Base-by-base conservation (phyloP, 1,140 invertebrate species). In the Sycophila sp. region DNA sequence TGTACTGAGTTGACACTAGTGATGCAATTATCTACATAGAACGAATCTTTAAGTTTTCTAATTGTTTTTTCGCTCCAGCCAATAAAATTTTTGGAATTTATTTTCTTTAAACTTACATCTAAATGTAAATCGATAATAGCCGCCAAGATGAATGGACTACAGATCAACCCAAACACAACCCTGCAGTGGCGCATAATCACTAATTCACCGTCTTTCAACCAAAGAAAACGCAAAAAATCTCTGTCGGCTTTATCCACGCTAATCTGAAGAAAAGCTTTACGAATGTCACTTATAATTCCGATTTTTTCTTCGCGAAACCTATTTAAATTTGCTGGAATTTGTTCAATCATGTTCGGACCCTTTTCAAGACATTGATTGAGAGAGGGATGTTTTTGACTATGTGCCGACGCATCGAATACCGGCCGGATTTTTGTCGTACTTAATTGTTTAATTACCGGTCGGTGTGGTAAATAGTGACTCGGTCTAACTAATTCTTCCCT, bases 271-370 rank as follows among this genome's bases (percentile, higher is more conserved):
- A 58, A 58, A 0, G 55, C 34, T 24, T 22, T 58, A 22, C n/a
- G 36, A 22, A 55, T 34, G 10, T 55, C 51, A 11, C 28, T 15
- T 5, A 34, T 24, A 32, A 51, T 24, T 10, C 24, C 49, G 1
- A 51, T 28, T 4, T 10, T 13, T 11, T 15, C 24, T 51, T 2
- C 11, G 10, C 24, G 2, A 73, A 87, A 87, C 22, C 73, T 49
- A 11, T 80, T 22, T 19, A 87, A 56, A 38, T 83, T 62, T 4
- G 72, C 26, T 13, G 83, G 77, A 11, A 87, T 80, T 0, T 71
- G n/a, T 60, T 86, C 82, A 8, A 85, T 73, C 7, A 85, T 60
- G 73, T 85, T 84, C 7, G 70, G 64, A 4, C 82, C 82, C 53
- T 59, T 74, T 56, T 72, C 26, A 1, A 72, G 30, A 40, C 69